Percentiles rank a stretch among this genome's conserved stretches.
phyloP scores from a whole-genome alignment of 2,888 invertebrate species.

The Poecilus cupreus region DNA sequence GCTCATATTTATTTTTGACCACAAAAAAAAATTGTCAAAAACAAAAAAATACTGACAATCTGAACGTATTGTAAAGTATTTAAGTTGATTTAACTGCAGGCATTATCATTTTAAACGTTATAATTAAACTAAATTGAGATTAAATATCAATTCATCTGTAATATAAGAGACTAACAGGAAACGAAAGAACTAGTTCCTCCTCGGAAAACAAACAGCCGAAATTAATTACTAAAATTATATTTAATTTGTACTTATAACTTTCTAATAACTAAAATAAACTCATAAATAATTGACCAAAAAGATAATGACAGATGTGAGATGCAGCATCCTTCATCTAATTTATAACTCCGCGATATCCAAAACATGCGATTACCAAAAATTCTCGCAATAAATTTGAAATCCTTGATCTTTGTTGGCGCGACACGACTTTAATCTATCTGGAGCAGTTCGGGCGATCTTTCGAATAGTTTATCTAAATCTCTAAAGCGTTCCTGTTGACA shows the following conservation, averaged over 20 bases:
- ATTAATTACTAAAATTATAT: constrained; percentile 46
- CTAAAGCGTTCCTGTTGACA: constrained; percentile 15
- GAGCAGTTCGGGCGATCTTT: constrained; percentile 56
- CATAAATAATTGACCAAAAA: constrained; percentile 44
- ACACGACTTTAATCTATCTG: constrained; percentile 47
- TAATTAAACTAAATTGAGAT: constrained; percentile 30
- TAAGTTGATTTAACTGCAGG: constrained; percentile 1
- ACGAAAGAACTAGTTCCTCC: constrained; percentile 26
- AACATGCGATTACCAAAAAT: constrained; percentile 49
- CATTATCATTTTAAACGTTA: background rate
- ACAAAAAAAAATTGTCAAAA: background rate
- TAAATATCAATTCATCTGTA: constrained; percentile 9
- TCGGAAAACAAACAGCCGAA: constrained; percentile 4
- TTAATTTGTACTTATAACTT: constrained; percentile 38
- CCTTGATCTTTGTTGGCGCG: constrained; percentile 48
- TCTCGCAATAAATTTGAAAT: constrained; percentile 47
- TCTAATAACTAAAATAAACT: constrained; percentile 36
- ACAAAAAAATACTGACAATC: background rate
- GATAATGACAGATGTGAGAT: constrained; percentile 6
- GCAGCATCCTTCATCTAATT: constrained; percentile 11
- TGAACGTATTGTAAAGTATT: background rate
- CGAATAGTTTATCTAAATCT: constrained; percentile 47
- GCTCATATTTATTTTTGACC: constrained; percentile 7
- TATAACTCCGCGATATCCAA: background rate
- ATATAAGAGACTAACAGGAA: constrained; percentile 8